Percentiles rank a stretch among this genome's conserved stretches.
Evolutionary conservation across 2,797 vertebrate species (phyloP).

Genomic region (Xyrichtys novacula): DNA sequence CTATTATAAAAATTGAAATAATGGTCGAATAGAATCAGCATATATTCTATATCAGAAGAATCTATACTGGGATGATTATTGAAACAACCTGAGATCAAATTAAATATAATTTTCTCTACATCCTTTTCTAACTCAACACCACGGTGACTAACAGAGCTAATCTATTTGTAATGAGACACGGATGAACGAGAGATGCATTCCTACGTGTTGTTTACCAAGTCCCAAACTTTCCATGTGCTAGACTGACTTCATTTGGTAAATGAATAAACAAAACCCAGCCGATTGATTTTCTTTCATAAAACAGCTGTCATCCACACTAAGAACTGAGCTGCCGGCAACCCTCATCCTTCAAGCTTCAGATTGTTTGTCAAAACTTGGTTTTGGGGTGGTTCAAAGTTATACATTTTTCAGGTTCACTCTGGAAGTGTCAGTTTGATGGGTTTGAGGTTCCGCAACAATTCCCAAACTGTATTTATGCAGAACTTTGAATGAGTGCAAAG

Average conservation of each 20-base stretch:
- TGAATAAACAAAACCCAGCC: constrained; percentile 53
- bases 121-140: constrained; percentile 19
- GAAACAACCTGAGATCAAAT: too few relatives aligned
- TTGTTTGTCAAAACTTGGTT: constrained; percentile 44
- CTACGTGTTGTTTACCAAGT: constrained; percentile 41
- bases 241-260: constrained; percentile 48
- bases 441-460: constrained; percentile 54
- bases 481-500: constrained; percentile 63
- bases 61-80: too few relatives aligned
- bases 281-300: constrained; percentile 63
- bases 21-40: too few relatives aligned
- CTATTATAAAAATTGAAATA: too few relatives aligned
- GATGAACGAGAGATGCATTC: constrained; percentile 40
- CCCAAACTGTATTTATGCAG: constrained; percentile 53
- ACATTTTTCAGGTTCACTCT: constrained; percentile 59
- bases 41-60: too few relatives aligned
- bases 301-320: constrained; percentile 34
- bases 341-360: constrained; percentile 44
- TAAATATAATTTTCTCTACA: constrained; percentile 32
- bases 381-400: constrained; percentile 41
- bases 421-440: constrained; percentile 66
- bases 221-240: constrained; percentile 44
- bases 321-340: constrained; percentile 31
- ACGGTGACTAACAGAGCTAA: constrained; percentile 25
- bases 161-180: constrained; percentile 46